Conservation (phyloP, 2,113 vertebrate genomes). For the Lepus europaeus region DNA sequence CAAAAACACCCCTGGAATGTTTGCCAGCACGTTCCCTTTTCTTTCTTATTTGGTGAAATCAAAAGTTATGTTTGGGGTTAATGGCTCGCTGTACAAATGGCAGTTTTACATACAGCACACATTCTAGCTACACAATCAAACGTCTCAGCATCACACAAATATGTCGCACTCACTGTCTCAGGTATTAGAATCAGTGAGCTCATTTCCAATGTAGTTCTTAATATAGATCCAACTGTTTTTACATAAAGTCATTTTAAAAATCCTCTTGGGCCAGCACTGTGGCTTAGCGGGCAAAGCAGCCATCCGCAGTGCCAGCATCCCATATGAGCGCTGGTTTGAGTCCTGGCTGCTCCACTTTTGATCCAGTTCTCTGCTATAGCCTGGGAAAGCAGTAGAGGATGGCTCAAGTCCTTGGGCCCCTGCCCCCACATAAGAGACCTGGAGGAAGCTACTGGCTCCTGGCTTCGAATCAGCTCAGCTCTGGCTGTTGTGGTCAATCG, state of each 20-base stretch:
- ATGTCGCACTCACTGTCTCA: neutral
- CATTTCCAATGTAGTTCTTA: neutral
- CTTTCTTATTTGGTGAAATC: neutral
- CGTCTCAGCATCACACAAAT: neutral
- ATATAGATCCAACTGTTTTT: neutral
- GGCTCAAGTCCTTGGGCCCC: too few species aligned
- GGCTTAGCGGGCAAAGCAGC: too few species aligned
- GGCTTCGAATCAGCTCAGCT: too few species aligned
- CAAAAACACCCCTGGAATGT: neutral
- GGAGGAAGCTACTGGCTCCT: too few species aligned
- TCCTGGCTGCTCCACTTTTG: too few species aligned
- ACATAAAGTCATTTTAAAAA: conserved; percentile 20
- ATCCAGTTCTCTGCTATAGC: too few species aligned
- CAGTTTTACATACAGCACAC: neutral
- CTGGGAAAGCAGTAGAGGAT: too few species aligned
- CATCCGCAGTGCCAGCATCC: too few species aligned
- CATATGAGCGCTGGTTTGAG: too few species aligned
- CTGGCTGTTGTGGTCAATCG: too few species aligned
- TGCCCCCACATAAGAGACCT: too few species aligned
- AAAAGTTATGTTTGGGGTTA: neutral
- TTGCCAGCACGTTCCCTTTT: neutral
- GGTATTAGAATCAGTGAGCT: neutral
- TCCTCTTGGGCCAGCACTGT: too few species aligned
- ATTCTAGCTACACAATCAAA: neutral
- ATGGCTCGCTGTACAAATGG: neutral